A percentile compares a stretch with the other conserved stretches of the same genome.
Conservation (phyloP, 2,113 vertebrate genomes). For the Rhizomys pruinosus region DNA sequence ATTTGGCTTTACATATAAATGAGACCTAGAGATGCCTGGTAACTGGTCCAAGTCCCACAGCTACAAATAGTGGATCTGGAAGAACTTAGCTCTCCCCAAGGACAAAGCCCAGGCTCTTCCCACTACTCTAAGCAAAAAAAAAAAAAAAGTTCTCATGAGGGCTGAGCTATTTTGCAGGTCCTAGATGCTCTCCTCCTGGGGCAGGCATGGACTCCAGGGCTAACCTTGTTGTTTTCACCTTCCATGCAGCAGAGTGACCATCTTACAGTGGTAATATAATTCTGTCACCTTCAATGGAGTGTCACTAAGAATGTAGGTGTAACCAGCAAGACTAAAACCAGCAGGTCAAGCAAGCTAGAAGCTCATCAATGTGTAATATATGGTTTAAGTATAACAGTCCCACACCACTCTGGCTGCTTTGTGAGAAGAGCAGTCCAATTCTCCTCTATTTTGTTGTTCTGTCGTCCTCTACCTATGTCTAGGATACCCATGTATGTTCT, state of each 20-base stretch:
- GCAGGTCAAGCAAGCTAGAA: background rate
- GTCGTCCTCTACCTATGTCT: background rate
- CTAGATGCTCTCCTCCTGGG: no score
- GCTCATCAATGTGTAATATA: background rate
- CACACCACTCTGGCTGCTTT: background rate
- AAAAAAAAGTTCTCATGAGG: background rate
- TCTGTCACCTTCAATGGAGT: background rate
- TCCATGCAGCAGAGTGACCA: background rate
- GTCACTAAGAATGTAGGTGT: background rate
- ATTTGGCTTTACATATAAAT: slow-evolving; percentile 1
- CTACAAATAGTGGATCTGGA: background rate
- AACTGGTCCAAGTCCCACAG: background rate
- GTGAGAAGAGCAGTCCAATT: background rate
- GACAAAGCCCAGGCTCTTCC: background rate
- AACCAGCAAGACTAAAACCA: background rate
- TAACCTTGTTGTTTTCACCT: background rate
- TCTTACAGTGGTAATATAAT: background rate
- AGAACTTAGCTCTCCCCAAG: background rate
- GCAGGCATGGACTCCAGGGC: background rate
- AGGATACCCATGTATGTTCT: no score
- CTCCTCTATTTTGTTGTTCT: background rate
- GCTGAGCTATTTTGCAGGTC: no score
- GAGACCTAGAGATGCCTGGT: background rate
- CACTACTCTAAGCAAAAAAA: background rate
- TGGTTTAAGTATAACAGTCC: background rate